Conservation (phyloP, 2,113 vertebrate species). For the Turdus rufiventris region DNA sequence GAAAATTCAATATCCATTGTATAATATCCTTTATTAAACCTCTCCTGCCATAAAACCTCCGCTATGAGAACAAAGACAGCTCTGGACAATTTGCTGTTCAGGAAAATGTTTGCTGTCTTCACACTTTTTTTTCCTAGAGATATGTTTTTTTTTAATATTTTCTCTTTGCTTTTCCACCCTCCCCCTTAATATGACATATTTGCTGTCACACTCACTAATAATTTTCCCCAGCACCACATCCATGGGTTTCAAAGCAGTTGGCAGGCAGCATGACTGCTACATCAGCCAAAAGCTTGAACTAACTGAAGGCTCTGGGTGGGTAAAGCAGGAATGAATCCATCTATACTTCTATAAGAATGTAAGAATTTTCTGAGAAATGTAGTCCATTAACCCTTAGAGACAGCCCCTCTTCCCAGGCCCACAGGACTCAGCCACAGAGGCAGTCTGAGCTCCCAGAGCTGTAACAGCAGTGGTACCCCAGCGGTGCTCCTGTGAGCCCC, state of each 20-base stretch:
- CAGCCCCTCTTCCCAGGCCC: not conserved
- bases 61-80: not conserved
- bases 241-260: not conserved
- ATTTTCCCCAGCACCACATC: not conserved
- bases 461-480: rapidly evolving
- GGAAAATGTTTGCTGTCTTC: not conserved
- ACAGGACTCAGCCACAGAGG: not conserved
- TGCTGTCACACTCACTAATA: not conserved
- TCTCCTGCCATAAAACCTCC: not conserved
- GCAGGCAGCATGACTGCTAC: rapidly evolving
- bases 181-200: not conserved
- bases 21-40: not conserved
- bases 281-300: not conserved
- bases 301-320: not conserved
- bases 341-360: not conserved
- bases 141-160: not conserved
- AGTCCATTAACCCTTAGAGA: not conserved
- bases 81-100: not conserved
- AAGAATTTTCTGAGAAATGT: not conserved
- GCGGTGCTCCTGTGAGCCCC: not conserved
- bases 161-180: not conserved
- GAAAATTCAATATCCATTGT: not conserved
- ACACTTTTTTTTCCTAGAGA: not conserved
- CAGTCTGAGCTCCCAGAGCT: not conserved
- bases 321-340: not conserved